Conservation (phyloP, 2,113 vertebrate species). For the Lepisosteus oculatus region DNA sequence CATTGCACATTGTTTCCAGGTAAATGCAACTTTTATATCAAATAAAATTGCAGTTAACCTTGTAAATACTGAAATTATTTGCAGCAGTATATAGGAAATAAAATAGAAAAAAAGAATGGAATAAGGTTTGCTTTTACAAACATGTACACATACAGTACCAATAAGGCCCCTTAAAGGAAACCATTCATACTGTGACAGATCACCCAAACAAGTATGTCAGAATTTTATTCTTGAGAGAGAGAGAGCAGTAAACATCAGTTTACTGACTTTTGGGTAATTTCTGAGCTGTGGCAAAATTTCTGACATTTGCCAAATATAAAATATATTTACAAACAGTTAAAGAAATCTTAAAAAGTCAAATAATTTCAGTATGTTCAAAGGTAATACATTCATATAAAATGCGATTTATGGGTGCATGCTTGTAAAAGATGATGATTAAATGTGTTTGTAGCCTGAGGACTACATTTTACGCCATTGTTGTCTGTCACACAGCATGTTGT, state of each 20-base stretch:
- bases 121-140: too few species aligned
- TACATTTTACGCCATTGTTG: too few species aligned
- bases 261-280: neutral
- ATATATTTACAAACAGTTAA: neutral
- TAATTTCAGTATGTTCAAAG: conserved; percentile 33
- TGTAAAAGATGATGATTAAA: conserved; percentile 14
- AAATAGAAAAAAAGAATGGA: neutral
- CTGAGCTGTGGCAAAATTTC: too few species aligned
- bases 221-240: neutral
- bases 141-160: too few species aligned
- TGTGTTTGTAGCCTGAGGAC: too few species aligned
- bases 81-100: neutral
- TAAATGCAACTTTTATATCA: conserved; percentile 20
- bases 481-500: too few species aligned
- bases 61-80: conserved; percentile 32
- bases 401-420: conserved; percentile 21
- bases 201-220: too few species aligned
- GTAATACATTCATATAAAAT: conserved; percentile 25
- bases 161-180: too few species aligned
- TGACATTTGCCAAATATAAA: neutral
- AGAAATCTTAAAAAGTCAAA: neutral
- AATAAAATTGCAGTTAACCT: conserved; percentile 21
- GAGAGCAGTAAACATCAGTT: neutral
- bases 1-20: conserved; percentile 26
- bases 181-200: too few species aligned